Base-by-base conservation (phyloP, 92 coral and sea anemone species). In the Paramuricea clavata region DNA sequence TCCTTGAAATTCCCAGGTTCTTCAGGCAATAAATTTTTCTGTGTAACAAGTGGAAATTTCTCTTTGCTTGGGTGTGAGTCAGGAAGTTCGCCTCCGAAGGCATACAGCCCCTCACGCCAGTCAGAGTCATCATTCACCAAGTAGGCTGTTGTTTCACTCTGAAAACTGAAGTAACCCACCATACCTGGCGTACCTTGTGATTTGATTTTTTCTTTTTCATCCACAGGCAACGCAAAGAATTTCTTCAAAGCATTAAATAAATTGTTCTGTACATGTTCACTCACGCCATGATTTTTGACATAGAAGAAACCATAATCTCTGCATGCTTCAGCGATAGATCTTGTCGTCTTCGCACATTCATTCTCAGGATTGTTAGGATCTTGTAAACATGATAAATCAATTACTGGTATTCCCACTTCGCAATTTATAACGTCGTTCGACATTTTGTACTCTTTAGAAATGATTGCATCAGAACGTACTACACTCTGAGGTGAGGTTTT, bases 71-170 rank as follows among this genome's bases (percentile, higher is more conserved):
- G 34, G 36, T 62, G 5, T 57, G 47, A 34, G 81, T 73, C 71
- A 81, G 85, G 78, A 89, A 76, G 62, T 54, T 54, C 71, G 8
- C 93, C 95, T 7, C 85, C 87, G 69, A 92, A 86, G 42, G 93
- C 87, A 67, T 94, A 94, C 25, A 94, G 68, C 12, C 95, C 95
- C 43, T 94, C 98, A 31, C 93, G 93, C 98, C 98, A 94, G 49
- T 94, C 98, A 1, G 92, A 61, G 47, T 85, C 73, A 52, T 42
- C 59, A 33, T 73, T 52, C 27, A 87, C 77, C 15, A 86, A 72
- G 87, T 92, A 90, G 17, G 80, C 88, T 30, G 93, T 91, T 25
- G 56, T 74, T 77, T 94, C 98, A 69, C 87, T 92, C 21, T 83
- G 89, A 74, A 88, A 85, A 0, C 76, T 71, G 65, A 93, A 93